phyloP scores from a whole-genome alignment of 1,140 invertebrate genomes.

The Cydia fagiglandana region DNA sequence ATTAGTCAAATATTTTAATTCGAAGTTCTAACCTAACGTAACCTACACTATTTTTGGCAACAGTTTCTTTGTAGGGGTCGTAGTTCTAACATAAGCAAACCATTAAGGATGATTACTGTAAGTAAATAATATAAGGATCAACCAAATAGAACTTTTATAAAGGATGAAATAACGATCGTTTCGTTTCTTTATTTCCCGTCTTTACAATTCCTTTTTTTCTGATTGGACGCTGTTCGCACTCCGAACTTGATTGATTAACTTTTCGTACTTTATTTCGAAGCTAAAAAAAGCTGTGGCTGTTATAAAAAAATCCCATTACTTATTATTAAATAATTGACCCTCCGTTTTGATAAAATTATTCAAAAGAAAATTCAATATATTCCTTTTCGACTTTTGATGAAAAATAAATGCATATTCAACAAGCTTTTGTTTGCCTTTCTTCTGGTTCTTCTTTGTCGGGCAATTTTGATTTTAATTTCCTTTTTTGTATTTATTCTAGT shows the following conservation, averaged over 20 bases:
- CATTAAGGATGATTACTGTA: no score
- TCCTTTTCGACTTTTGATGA: neutral
- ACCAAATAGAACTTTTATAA: neutral
- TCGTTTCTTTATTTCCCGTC: neutral
- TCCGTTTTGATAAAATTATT: neutral
- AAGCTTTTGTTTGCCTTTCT: neutral
- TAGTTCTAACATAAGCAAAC: no score
- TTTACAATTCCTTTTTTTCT: neutral
- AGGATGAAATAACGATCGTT: neutral
- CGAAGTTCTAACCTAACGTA: no score
- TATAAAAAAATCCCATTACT: neutral
- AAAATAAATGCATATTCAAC: neutral
- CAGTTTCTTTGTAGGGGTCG: no score
- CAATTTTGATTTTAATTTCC: neutral
- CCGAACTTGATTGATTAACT: constrained; percentile 19
- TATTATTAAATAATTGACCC: constrained; percentile 16
- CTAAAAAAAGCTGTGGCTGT: neutral
- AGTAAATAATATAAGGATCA: no score
- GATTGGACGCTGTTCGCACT: neutral
- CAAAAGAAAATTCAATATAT: neutral
- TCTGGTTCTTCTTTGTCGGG: neutral
- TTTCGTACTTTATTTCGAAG: neutral
- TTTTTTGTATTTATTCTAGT: neutral
- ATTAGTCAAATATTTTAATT: no score
- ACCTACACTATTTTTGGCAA: no score